Conservation (phyloP, 1,140 invertebrate genomes). For the Conus ventricosus region DNA sequence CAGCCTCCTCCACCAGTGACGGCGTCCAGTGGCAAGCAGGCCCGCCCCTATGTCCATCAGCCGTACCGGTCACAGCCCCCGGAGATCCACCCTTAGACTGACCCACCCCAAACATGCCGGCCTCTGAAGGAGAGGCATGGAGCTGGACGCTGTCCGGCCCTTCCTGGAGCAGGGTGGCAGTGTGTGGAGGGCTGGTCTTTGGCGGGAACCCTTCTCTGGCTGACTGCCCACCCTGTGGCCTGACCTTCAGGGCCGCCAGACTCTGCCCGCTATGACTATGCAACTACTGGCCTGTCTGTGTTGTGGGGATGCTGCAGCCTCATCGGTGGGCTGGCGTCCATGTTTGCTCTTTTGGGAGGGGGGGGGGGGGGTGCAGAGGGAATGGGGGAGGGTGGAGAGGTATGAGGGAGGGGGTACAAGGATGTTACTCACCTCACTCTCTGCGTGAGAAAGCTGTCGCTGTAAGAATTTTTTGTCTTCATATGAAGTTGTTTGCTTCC, state of each 20-base stretch:
- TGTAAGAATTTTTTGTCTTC: no score
- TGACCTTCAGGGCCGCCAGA: not conserved
- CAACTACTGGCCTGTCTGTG: not conserved
- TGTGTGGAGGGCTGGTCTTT: not conserved
- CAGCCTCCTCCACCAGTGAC: conserved; percentile 88
- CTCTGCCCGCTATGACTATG: not conserved
- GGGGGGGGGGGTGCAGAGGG: no score
- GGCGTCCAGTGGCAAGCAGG: conserved; percentile 74
- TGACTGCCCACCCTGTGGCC: not conserved
- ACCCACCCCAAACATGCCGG: not conserved
- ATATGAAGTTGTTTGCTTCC: no score
- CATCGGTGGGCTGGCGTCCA: no score
- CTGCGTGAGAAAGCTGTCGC: no score
- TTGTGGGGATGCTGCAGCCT: no score
- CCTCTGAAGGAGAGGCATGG: not conserved
- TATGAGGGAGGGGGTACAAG: no score
- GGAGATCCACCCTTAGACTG: conserved; percentile 64
- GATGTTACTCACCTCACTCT: no score
- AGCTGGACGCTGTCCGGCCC: not conserved
- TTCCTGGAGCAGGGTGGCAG: not conserved
- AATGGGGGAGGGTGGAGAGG: no score
- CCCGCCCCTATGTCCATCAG: conserved; percentile 59
- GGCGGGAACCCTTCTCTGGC: not conserved
- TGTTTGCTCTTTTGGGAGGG: no score
- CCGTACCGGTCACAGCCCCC: conserved; percentile 64